Evolutionary conservation across 1,140 invertebrate genomes (phyloP).

Genomic region (Drosophila erecta): DNA sequence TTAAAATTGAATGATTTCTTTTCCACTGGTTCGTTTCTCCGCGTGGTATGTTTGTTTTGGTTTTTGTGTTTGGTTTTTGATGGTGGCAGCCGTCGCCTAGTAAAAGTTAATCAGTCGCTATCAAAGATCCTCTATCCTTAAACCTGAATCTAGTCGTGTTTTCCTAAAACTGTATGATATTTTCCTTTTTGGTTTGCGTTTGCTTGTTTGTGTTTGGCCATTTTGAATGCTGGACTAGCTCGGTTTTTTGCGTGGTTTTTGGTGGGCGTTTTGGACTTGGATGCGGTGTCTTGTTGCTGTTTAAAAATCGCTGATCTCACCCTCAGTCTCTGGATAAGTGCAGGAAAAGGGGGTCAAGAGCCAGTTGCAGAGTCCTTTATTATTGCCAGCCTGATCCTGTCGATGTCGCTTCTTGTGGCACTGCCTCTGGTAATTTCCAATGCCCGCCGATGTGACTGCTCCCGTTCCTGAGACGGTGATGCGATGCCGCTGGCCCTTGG

Average conservation of each 20-base stretch:
- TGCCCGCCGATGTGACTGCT: slow-evolving; percentile 27
- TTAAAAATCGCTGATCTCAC: slow-evolving; percentile 88
- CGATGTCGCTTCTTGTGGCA: slow-evolving; percentile 72
- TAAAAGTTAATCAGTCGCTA: slow-evolving; percentile 81
- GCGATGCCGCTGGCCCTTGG: slow-evolving; percentile 87
- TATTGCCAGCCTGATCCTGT: slow-evolving; percentile 56
- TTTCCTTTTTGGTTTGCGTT: slow-evolving; percentile 31
- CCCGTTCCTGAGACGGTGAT: slow-evolving; percentile 85
- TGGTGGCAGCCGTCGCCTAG: slow-evolving; percentile 74
- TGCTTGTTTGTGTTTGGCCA: slow-evolving; percentile 54
- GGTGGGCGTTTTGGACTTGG: slow-evolving; percentile 48
- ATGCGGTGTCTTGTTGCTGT: slow-evolving; percentile 8
- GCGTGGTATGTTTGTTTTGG: slow-evolving; percentile 9
- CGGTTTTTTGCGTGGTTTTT: slow-evolving; percentile 26
- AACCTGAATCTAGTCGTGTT: slow-evolving; percentile 27
- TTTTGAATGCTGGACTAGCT: slow-evolving; percentile 70
- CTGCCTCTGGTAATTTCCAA: slow-evolving; percentile 68
- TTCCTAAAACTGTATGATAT: slow-evolving; percentile 46
- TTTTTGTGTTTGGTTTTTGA: slow-evolving; percentile 33
- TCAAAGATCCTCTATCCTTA: slow-evolving; percentile 48
- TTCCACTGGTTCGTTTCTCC: slow-evolving; percentile 19
- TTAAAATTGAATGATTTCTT: slow-evolving; percentile 48
- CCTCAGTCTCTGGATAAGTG: slow-evolving; percentile 89
- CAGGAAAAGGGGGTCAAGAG: slow-evolving; percentile 88
- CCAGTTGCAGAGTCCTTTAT: slow-evolving; percentile 80